Evolutionary conservation across 2,797 vertebrate species (phyloP).

Genomic region (Acanthopagrus latus): DNA sequence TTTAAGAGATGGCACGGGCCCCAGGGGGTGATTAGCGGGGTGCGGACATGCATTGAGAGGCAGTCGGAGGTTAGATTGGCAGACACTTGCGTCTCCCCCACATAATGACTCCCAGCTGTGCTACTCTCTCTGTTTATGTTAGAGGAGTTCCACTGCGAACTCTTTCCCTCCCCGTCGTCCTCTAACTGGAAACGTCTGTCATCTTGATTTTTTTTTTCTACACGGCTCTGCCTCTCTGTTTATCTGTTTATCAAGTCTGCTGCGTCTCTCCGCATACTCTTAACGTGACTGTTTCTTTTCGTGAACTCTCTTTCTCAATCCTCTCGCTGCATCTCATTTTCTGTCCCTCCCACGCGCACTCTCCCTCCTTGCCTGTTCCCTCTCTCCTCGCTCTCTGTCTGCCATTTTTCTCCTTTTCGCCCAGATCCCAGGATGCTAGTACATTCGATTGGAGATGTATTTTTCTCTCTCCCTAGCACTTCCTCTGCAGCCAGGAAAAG

Average conservation of each 20-base stretch:
- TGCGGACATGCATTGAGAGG: slow-evolving; percentile 45
- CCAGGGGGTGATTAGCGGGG: slow-evolving; percentile 60
- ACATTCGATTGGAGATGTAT: slow-evolving; percentile 40
- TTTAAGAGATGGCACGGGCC: slow-evolving; percentile 54
- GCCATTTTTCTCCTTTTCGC: slow-evolving; percentile 18
- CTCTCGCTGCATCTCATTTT: slow-evolving; percentile 67
- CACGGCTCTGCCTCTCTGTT: slow-evolving; percentile 15
- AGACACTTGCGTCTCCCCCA: slow-evolving; percentile 66
- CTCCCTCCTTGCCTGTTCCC: slow-evolving; percentile 26
- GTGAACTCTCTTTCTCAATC: slow-evolving; percentile 50
- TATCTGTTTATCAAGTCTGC: slow-evolving; percentile 29
- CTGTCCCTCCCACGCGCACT: slow-evolving; percentile 62
- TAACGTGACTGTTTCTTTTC: slow-evolving; percentile 23
- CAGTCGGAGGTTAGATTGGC: slow-evolving; percentile 71
- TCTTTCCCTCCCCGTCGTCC: slow-evolving; percentile 27
- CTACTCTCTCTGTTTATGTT: slow-evolving; percentile 66
- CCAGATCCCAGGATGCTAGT: slow-evolving; percentile 53
- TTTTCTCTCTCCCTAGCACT: slow-evolving; percentile 28
- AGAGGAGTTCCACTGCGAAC: slow-evolving; percentile 53
- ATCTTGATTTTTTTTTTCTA: slow-evolving; percentile 25
- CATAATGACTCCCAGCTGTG: slow-evolving; percentile 81
- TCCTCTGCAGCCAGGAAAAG: slow-evolving; percentile 47
- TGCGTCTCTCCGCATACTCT: slow-evolving; percentile 17
- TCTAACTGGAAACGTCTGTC: slow-evolving; percentile 63
- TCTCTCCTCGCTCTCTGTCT: slow-evolving; percentile 41